A percentile compares a stretch with the other conserved stretches of the same genome.
Conservation (phyloP, 2,113 vertebrate genomes). For the Muntiacus muntjak region DNA sequence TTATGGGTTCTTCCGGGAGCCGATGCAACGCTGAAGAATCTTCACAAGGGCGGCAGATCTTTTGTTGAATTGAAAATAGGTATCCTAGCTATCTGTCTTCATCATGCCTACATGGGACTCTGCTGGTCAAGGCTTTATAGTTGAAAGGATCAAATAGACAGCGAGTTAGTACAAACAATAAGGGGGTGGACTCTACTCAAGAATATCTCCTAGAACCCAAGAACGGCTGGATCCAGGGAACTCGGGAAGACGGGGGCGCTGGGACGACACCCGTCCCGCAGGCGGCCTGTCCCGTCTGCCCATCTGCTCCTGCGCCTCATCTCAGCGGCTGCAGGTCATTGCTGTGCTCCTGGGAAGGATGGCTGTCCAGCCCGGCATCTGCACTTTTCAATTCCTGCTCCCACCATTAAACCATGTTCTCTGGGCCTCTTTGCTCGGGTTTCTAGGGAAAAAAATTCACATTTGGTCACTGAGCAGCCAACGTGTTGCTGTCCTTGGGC, state of each 20-base stretch:
- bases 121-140: not conserved
- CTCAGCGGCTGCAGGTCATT: not conserved
- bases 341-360: not conserved
- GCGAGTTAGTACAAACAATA: not conserved
- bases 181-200: not conserved
- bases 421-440: not conserved
- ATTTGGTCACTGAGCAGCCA: not conserved
- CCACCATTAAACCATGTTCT: not conserved
- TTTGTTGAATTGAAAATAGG: not conserved
- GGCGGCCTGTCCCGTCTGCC: not conserved
- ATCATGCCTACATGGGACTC: not conserved
- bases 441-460: not conserved
- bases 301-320: not conserved
- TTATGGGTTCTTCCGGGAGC: not conserved
- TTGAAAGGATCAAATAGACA: not conserved
- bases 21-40: not conserved
- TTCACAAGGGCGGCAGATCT: not conserved
- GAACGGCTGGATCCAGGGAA: not conserved
- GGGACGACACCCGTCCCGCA: not conserved
- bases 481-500: not conserved
- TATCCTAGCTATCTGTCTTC: not conserved
- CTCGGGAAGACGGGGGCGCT: not conserved
- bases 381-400: not conserved
- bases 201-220: not conserved
- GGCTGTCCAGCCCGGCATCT: accelerated